These are phyloP conservation scores for Hippopotamyrus pictus DNA, from an alignment of 2,797 vertebrate species.

Conservation along the genomic window DNA sequence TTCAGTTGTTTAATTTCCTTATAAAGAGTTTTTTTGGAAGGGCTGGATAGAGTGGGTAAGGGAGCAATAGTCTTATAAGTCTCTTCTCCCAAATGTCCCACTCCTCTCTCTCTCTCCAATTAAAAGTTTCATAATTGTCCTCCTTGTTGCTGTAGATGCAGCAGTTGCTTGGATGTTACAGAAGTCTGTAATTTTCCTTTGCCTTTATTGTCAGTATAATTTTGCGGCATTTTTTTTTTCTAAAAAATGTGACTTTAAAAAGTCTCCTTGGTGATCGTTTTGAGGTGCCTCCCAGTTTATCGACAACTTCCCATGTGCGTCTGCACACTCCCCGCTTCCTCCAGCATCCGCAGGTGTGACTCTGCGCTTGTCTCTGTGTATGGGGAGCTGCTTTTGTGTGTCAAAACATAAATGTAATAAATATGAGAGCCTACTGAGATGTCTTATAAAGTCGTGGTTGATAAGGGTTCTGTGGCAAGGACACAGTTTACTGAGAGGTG, in stretches of 20 bases:
- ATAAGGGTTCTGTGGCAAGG: neutral
- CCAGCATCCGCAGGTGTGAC: neutral
- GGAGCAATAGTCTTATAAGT: conserved; percentile 3
- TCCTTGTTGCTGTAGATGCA: conserved; percentile 6
- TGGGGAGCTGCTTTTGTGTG: conserved; percentile 21
- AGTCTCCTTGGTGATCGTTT: conserved; percentile 18
- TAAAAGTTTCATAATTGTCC: conserved; percentile 14
- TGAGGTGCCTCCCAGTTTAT: neutral
- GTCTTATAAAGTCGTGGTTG: neutral
- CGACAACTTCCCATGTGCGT: neutral
- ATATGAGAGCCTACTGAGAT: conserved; percentile 29
- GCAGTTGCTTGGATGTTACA: neutral
- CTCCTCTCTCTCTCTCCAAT: conserved; percentile 12
- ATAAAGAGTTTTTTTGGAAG: conserved; percentile 17
- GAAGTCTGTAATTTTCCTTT: neutral
- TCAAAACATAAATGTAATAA: conserved; percentile 37
- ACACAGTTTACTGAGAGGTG: conserved; percentile 29
- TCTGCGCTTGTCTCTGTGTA: neutral
- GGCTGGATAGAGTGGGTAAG: conserved; percentile 15
- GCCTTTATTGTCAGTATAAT: conserved; percentile 5
- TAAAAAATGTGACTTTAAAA: conserved; percentile 29
- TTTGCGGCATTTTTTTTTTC: neutral
- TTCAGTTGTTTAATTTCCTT: neutral
- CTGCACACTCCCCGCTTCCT: neutral
- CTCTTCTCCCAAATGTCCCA: conserved; percentile 5